These are phyloP conservation scores for Limonius californicus DNA, from an alignment of 1,140 invertebrate species.

Conservation along the genomic window DNA sequence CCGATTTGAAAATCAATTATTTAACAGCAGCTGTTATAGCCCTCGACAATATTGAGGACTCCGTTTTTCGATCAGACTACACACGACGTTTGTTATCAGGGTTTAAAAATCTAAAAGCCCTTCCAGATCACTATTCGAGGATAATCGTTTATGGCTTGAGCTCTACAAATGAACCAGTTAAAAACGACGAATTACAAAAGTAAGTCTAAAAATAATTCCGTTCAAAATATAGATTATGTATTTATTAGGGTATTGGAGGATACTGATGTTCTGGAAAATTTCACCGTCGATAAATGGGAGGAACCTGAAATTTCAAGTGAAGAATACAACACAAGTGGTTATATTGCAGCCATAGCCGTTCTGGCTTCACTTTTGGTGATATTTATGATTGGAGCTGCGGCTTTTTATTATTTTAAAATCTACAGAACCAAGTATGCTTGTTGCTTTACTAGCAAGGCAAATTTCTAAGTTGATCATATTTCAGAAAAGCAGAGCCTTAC, in stretches of 20 bases:
- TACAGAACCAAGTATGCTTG: slow-evolving; percentile 25
- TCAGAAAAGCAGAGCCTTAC: slow-evolving; percentile 6
- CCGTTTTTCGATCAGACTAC: no score
- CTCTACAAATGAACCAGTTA: slow-evolving; percentile 20
- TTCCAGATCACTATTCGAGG: slow-evolving; percentile 8
- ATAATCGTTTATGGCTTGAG: slow-evolving; percentile 32
- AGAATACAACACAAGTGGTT: slow-evolving; percentile 29
- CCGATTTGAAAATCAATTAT: slow-evolving; percentile 10
- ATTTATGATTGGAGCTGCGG: slow-evolving; percentile 29
- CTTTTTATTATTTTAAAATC: slow-evolving; percentile 36
- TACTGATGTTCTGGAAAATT: no score
- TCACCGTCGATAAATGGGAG: no score
- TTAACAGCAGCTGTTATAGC: neutral
- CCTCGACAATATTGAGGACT: neutral
- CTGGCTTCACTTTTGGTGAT: slow-evolving; percentile 33
- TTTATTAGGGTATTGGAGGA: no score
- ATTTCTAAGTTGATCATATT: neutral
- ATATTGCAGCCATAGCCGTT: slow-evolving; percentile 39
- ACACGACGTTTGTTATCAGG: no score
- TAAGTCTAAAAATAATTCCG: slow-evolving; percentile 10
- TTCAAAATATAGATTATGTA: neutral
- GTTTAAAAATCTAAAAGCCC: no score
- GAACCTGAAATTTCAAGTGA: no score
- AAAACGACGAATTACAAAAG: slow-evolving; percentile 21
- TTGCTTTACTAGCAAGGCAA: neutral